Base-by-base conservation (phyloP, 92 coral and sea anemone species). In the Chrysogorgia sp. region DNA sequence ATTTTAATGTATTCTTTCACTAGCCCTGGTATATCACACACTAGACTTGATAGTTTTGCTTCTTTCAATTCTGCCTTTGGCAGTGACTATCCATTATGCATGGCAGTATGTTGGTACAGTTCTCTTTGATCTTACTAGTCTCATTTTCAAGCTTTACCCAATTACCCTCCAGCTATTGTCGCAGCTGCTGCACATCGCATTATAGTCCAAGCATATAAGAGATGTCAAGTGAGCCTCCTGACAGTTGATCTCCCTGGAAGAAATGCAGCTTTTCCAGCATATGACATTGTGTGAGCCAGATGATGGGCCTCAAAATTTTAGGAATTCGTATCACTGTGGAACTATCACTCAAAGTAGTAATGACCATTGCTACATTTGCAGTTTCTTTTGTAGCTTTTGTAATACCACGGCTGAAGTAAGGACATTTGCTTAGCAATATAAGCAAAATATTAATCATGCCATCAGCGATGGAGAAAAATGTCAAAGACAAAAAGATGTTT, bases 301-400 rank as follows among this genome's bases (percentile, higher is more conserved):
- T 49, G n/a, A 84, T 84, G 81, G 91, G 91, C 24, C 86, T 88
- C 20, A 88, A 88, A 35, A 85, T 88, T 75, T 69, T 88, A 13
- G 89, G 92, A 67, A 85, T 88, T 74, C 76, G 86, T 21, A 88
- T 88, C 71, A 88, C 91, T 20, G 91, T 88, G 15, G 81, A 88
- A 68, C 56, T 84, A 40, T 67, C 88, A 0, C 72, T 69, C 47
- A 88, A 75, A 55, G 75, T 88, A 60, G 47, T 80, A 17, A 52
- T 84, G 89, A 88, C 91, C 15, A 84, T 88, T 58, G 63, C 55
- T 8, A 88, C 91, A 40, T 86, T 76, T 33, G 86, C 70, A 0
- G 53, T 81, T 20, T 88, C 91, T 0, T 88, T 88, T 75, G 88
- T 88, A n/a, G 92, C 84, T 49, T 69, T 67, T 29, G 32, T 67